phyloP scores from a whole-genome alignment of 2,113 vertebrate genomes.

The Aldabrachelys gigantea region DNA sequence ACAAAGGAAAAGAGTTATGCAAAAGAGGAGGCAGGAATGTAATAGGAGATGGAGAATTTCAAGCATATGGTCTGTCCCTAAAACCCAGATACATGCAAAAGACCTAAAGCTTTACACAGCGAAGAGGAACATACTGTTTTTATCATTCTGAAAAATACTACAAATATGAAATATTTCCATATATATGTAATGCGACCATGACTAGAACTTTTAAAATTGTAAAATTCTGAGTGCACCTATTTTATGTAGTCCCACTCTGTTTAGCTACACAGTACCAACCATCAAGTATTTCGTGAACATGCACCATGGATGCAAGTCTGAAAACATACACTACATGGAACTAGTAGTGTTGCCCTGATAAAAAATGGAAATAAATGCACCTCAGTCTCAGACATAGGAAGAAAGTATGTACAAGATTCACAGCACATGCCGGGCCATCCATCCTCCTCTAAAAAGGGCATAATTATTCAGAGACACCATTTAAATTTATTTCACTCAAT shows the following conservation, averaged over 20 bases:
- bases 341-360: neutral
- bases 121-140: neutral
- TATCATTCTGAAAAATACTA: neutral
- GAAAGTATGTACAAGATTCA: neutral
- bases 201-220: neutral
- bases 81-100: neutral
- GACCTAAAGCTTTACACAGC: neutral
- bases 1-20: neutral
- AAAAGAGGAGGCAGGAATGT: neutral
- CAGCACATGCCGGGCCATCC: neutral
- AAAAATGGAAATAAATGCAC: neutral
- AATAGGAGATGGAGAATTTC: neutral
- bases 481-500: neutral
- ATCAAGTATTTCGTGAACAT: neutral
- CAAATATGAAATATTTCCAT: neutral
- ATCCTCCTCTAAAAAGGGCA: neutral
- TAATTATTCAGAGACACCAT: neutral
- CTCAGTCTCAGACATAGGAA: neutral
- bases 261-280: neutral
- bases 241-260: neutral
- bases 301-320: neutral
- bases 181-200: neutral
- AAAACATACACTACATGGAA: neutral
- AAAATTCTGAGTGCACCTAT: neutral
- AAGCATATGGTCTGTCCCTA: neutral